Percentiles rank a stretch among this genome's conserved stretches.
Evolutionary conservation across 2,797 vertebrate genomes (phyloP).

Genomic region (Morelia viridis): DNA sequence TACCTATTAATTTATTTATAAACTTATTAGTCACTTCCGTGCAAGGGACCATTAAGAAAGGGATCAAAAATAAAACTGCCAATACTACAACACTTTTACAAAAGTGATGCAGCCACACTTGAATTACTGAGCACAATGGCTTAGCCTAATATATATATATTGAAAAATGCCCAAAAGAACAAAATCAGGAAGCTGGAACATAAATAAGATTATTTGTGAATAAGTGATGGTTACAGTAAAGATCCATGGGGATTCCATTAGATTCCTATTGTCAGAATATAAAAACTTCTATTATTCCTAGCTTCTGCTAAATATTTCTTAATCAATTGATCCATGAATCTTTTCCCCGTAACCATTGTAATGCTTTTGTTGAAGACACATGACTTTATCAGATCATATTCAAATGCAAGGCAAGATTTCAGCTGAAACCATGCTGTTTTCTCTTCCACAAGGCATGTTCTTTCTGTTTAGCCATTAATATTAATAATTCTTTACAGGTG

Average conservation of each 20-base stretch:
- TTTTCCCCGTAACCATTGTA: not conserved
- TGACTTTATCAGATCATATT: not conserved
- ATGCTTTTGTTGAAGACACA: not conserved
- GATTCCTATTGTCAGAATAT: not conserved
- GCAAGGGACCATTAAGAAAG: not conserved
- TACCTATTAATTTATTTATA: not conserved
- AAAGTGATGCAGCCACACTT: not conserved
- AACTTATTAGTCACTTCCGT: not conserved
- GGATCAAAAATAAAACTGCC: not conserved
- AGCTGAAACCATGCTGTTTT: not conserved
- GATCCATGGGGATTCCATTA: not conserved
- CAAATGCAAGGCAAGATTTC: not conserved
- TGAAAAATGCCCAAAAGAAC: not conserved
- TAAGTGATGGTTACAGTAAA: not conserved
- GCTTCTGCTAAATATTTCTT: not conserved
- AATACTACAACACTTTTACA: not conserved
- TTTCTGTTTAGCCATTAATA: not conserved
- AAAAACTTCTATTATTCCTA: not conserved
- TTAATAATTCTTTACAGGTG: not conserved
- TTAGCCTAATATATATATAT: too few relatives aligned
- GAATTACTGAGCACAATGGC: not conserved
- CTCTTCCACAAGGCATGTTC: not conserved
- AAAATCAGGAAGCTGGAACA: not conserved
- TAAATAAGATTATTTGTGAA: not conserved
- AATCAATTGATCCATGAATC: not conserved